Evolutionary conservation across 2,888 invertebrate species (phyloP).

Genomic region (Mylabris sibirica): DNA sequence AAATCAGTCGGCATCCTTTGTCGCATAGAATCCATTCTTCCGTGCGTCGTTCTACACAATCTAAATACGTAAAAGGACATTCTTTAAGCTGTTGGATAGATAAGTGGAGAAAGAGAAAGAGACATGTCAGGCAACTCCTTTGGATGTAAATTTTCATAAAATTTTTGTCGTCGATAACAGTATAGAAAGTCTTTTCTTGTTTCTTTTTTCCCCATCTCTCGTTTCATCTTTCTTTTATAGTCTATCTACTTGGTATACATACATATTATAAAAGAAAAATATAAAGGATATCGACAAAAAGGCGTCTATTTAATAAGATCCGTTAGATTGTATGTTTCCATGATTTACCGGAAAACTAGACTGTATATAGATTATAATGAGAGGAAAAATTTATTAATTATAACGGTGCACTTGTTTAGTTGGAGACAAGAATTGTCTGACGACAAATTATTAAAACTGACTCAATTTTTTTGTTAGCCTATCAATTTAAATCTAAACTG

Average conservation of each 20-base stretch:
- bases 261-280: not conserved
- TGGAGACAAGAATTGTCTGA: not conserved
- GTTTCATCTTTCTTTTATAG: not conserved
- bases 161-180: constrained; percentile 10
- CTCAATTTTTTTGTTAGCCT: not conserved
- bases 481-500: not conserved
- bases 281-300: constrained; percentile 2
- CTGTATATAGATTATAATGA: constrained; percentile 9
- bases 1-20: constrained; percentile 59
- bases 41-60: constrained; percentile 57
- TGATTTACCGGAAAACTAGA: constrained; percentile 8
- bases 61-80: constrained; percentile 61
- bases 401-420: not conserved
- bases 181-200: not conserved
- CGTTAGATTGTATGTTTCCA: not conserved
- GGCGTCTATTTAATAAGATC: not conserved
- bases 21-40: constrained; percentile 58
- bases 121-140: constrained; percentile 61
- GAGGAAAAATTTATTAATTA: not conserved
- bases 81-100: constrained; percentile 59
- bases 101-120: constrained; percentile 48
- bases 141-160: constrained; percentile 59
- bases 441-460: not conserved
- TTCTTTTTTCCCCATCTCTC: not conserved
- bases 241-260: not conserved